These are phyloP conservation scores for Natrix natrix DNA, from an alignment of 2,797 vertebrate genomes.

Conservation along the genomic window DNA sequence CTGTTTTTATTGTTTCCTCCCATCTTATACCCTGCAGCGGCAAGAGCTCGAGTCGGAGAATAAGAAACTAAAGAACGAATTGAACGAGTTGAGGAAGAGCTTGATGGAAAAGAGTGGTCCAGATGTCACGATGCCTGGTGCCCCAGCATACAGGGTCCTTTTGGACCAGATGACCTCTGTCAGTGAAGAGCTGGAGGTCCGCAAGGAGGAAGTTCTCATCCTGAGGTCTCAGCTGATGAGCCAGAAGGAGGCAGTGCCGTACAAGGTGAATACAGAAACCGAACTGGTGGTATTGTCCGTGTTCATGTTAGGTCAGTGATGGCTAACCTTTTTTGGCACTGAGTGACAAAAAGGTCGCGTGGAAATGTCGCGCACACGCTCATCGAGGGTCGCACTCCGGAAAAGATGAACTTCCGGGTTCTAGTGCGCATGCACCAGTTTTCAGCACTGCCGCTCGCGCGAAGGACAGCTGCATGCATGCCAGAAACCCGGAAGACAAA, in stretches of 20 bases:
- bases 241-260: slow-evolving; percentile 94
- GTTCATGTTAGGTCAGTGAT: neutral
- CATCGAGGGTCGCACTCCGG: too few species aligned
- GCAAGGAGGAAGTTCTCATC: slow-evolving; percentile 98
- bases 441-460: too few species aligned
- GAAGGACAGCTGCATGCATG: too few species aligned
- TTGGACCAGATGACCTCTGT: slow-evolving; percentile 91
- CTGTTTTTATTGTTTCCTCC: slow-evolving; percentile 30
- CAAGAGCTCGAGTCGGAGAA: slow-evolving; percentile 98
- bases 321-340: too few species aligned
- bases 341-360: too few species aligned
- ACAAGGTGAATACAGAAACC: slow-evolving; percentile 79
- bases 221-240: slow-evolving; percentile 95
- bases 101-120: slow-evolving; percentile 79
- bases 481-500: too few species aligned
- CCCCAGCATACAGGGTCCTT: slow-evolving; percentile 89
- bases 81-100: slow-evolving; percentile 89
- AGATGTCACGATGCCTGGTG: slow-evolving; percentile 82
- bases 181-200: slow-evolving; percentile 94
- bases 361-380: too few species aligned
- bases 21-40: slow-evolving; percentile 72
- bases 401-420: too few species aligned
- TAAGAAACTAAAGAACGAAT: slow-evolving; percentile 93
- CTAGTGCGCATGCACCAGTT: too few species aligned
- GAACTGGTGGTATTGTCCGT: rapidly evolving